A percentile compares a stretch with the other conserved stretches of the same genome.
Conservation (phyloP, 2,888 invertebrate genomes). For the Nasonovia ribisnigri region DNA sequence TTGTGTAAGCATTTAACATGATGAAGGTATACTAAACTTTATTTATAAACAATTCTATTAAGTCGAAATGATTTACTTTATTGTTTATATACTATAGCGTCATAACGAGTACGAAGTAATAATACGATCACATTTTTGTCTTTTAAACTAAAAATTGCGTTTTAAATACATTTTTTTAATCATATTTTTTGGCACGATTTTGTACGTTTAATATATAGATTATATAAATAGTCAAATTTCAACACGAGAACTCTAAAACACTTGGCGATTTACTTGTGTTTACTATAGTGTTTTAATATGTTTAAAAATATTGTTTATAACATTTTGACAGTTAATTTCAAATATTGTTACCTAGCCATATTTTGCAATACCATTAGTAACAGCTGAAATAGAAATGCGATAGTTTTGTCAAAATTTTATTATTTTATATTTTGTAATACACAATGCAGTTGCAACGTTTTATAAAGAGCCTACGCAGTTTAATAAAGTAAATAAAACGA, state of each 20-base stretch:
- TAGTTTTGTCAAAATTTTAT: neutral
- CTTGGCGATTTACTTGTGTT: neutral
- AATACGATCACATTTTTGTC: neutral
- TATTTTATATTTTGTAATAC: neutral
- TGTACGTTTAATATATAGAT: neutral
- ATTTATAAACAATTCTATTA: neutral
- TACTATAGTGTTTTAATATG: neutral
- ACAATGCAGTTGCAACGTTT: neutral
- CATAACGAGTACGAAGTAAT: neutral
- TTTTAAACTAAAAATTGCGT: constrained; percentile 27
- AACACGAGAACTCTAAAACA: neutral
- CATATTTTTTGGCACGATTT: neutral
- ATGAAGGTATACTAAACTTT: neutral
- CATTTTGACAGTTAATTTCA: neutral
- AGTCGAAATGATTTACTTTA: neutral
- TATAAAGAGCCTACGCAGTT: neutral
- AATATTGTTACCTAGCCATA: constrained; percentile 6
- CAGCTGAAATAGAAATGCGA: neutral
- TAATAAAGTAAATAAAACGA: neutral
- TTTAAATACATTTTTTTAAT: constrained; percentile 15
- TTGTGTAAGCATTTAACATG: neutral
- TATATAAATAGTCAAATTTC: neutral
- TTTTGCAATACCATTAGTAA: neutral
- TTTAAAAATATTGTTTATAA: neutral
- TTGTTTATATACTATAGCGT: neutral